Base-by-base conservation (phyloP, 2,113 vertebrate species). In the Equus przewalskii region DNA sequence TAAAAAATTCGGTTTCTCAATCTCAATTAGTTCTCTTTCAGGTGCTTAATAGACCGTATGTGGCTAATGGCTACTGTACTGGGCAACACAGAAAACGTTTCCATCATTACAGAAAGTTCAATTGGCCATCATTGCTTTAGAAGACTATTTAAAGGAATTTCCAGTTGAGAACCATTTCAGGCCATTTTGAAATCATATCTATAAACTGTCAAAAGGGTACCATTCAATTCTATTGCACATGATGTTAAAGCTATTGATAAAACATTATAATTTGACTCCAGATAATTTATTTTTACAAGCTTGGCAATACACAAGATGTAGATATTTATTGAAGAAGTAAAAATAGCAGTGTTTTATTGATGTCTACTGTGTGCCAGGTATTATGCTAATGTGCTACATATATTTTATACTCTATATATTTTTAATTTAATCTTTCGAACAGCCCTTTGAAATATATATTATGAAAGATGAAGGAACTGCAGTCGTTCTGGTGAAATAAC, bases 211-310 rank as follows among this genome's bases (percentile, higher is more conserved):
- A 73, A 96, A 97, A 96, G 83, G 84, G 18, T 4, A 26, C n/a
- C 36, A 96, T 91, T 96, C 83, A 84, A 86, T 96, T 96, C 92
- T 87, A n/a, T 75, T 96, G 58, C 72, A 62, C n/a, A 65, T 1
- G 19, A 91, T 86, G 67, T 56, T 96, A 93, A 94, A 93, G 73
- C 65, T 97, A 98, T 98, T 97, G 95, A 97, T 92, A 86, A 90
- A 97, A 90, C 36, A 7, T 93, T 98, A 92, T 90, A 96, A 94
- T 94, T 76, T 90, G 89, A 94, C 80, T 96, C 64, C 30, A 90
- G 87, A 80, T 94, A 96, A 96, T 97, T 97, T 97, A 97, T 90
- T 98, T 98, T 98, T 97, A 97, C 54, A 95, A 96, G 46, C 46
- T 94, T 96, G 96, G 83, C 83, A 96, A 95, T 95, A 92, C 13